Evolutionary conservation across 2,113 vertebrate species (phyloP), one percentile per base, ranked within the genome.

Genomic region (Aplodontia rufa): DNA sequence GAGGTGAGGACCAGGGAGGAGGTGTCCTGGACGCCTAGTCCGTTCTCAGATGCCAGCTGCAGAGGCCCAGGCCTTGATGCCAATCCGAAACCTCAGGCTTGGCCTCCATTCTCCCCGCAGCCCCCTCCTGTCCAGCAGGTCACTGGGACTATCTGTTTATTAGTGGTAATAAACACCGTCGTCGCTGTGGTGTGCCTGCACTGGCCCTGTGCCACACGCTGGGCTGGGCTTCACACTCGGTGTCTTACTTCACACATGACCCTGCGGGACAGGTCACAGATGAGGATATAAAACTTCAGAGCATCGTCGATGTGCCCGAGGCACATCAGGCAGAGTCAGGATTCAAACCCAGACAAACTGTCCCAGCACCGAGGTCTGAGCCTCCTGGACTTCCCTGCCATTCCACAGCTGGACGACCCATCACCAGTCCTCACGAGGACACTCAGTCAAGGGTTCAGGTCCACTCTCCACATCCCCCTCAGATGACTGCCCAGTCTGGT

Each of bases 261-360:
- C 42, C 58, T 24, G 35, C 7, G 0, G 1, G n/a, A 17, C 8
- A 1, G 6, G 42, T 40, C 49, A 74, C 37, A 30, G 60, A 32
- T 0, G 58, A 60, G n/a, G 37, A 32, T 32, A 51, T 4, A 51
- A 76, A 72, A 16, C 79, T 83, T 4, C 19, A 2, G 32, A 35
- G 6, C 4, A 0, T 16, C 17, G 22, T 0, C 0, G 0, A 51
- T 1, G 1, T 1, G 1, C 24, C 60, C 0, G 2, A 12, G 13
- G 84, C 71, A n/a, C n/a, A n/a, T n/a, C 60, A 40, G 0, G 8
- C 75, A 64, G 45, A 91, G 53, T 42, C 30, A 58, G 64, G 74
- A 49, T 62, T 68, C 89, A 49, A 74, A 87, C 1, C 14, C 86
- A 40, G 55, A 24, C 5, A 2, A n/a, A 62, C 82, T n/a, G 35